Evolutionary conservation across 2,888 invertebrate species (phyloP).

Genomic region (Allolobophora icterica): DNA sequence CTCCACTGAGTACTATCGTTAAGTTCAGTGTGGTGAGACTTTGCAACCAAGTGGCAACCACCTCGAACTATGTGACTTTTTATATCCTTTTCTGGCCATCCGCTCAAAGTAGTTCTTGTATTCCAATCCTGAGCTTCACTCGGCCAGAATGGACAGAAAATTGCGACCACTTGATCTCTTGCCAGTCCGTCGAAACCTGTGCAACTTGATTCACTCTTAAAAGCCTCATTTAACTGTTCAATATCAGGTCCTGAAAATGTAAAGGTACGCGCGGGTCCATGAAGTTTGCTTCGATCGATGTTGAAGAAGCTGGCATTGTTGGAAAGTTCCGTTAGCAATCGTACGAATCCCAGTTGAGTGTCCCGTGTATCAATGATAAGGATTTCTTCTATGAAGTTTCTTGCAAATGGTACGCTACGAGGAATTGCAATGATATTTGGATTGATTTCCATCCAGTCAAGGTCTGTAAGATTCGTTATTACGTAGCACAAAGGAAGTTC

Average conservation of each 20-base stretch:
- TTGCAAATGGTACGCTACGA: background rate
- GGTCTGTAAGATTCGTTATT: background rate
- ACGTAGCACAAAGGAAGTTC: background rate
- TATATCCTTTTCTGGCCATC: background rate
- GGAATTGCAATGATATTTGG: background rate
- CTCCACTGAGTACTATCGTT: background rate
- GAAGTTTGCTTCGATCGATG: background rate
- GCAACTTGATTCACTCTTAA: background rate
- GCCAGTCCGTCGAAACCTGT: background rate
- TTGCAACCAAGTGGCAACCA: conserved; percentile 28
- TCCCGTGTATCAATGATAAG: background rate
- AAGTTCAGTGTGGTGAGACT: background rate
- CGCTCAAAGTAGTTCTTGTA: background rate
- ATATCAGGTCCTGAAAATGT: background rate
- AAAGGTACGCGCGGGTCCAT: background rate
- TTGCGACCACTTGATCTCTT: background rate
- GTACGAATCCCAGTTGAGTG: background rate
- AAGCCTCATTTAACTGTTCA: background rate
- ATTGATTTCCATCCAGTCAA: background rate
- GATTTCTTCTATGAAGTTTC: background rate
- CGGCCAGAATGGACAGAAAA: conserved; percentile 27
- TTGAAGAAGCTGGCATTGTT: background rate
- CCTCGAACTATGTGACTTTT: background rate
- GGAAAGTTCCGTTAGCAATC: background rate
- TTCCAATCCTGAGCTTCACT: conserved; percentile 9